A percentile compares a stretch with the other conserved stretches of the same genome.
Conservation (phyloP, 2,113 vertebrate genomes). For the Probosciger aterrimus region DNA sequence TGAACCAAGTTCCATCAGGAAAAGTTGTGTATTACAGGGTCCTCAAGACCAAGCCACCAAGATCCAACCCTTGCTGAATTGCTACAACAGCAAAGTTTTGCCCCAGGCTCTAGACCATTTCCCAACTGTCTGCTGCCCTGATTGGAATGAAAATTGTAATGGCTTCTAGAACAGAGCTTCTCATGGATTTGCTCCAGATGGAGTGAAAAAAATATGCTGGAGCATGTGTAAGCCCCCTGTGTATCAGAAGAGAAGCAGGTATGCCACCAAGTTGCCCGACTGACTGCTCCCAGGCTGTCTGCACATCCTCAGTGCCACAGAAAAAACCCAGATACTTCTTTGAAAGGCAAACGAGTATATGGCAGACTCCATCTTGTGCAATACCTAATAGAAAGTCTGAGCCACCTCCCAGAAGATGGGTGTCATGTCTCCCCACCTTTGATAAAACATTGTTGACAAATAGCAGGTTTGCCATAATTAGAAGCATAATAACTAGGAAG, state of each 20-base stretch:
- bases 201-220: background rate
- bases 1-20: background rate
- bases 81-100: background rate
- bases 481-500: slow-evolving; percentile 57
- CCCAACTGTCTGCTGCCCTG: background rate
- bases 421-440: slow-evolving; percentile 55
- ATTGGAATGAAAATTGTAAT: background rate
- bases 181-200: background rate
- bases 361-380: background rate
- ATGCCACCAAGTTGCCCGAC: background rate
- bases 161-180: background rate
- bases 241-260: background rate
- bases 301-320: background rate
- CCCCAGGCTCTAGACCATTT: background rate
- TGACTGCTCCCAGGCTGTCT: background rate
- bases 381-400: slow-evolving; percentile 64
- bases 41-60: background rate
- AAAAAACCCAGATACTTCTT: slow-evolving; percentile 9
- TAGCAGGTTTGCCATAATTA: slow-evolving; percentile 59
- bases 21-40: background rate
- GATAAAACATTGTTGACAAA: slow-evolving; percentile 66
- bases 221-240: background rate
- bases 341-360: slow-evolving; percentile 39
- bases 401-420: slow-evolving; percentile 33
- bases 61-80: background rate